phyloP scores from a whole-genome alignment of 2,888 invertebrate species.

The Acanthosepion esculentum region DNA sequence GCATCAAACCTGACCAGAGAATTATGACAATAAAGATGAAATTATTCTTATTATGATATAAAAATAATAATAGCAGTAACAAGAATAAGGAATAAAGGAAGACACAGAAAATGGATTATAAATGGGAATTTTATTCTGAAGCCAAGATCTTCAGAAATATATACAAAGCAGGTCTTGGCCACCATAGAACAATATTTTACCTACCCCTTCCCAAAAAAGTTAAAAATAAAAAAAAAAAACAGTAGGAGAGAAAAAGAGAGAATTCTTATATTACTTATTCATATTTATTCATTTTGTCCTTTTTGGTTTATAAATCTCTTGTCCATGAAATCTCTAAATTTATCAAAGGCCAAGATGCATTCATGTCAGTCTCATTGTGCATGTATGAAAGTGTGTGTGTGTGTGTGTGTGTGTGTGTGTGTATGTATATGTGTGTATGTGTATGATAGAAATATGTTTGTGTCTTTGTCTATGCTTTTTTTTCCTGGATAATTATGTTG shows the following conservation, averaged over 20 bases:
- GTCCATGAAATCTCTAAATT: not conserved
- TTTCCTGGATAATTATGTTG: not conserved
- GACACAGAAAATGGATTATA: not conserved
- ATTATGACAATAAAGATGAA: not conserved
- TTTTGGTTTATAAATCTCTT: not conserved
- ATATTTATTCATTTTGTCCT: not conserved
- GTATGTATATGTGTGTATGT: not conserved
- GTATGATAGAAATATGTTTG: not conserved
- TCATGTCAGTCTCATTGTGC: not conserved
- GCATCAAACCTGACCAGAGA: not conserved
- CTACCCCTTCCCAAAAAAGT: not conserved
- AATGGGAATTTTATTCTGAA: conserved; percentile 33
- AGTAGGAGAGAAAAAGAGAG: not conserved
- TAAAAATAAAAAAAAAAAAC: not conserved
- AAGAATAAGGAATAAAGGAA: not conserved
- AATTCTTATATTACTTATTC: not conserved
- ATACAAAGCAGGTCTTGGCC: not conserved
- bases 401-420: not conserved
- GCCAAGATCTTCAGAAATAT: not conserved
- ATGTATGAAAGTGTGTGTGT: not conserved
- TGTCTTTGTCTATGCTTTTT: not conserved
- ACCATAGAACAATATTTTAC: not conserved
- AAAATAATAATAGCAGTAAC: not conserved
- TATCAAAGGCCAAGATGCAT: not conserved
- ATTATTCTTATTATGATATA: not conserved